Evolutionary conservation across 1,140 invertebrate species (phyloP).

Genomic region (Dendrolimus punctatus): DNA sequence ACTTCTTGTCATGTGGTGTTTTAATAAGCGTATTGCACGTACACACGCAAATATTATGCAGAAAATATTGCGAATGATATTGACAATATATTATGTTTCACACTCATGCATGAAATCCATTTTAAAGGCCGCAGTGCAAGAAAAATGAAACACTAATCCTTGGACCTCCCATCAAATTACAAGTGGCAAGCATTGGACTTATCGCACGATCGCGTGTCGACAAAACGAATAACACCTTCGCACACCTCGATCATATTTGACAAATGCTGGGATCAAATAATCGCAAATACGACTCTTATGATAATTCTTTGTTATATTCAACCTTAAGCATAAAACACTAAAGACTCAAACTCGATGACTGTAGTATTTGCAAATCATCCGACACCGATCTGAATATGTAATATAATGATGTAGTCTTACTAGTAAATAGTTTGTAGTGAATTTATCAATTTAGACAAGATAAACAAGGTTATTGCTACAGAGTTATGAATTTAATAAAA

Average conservation of each 20-base stretch:
- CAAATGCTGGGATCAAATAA: slow-evolving; percentile 35
- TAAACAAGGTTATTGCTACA: slow-evolving; percentile 2
- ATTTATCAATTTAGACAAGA: slow-evolving; percentile 12
- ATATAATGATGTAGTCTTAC: slow-evolving; percentile 20
- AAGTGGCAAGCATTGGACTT: slow-evolving; percentile 31
- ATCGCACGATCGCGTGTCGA: slow-evolving; percentile 39
- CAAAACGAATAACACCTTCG: slow-evolving; percentile 41
- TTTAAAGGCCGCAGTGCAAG: slow-evolving; percentile 1
- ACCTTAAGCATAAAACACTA: slow-evolving; percentile 14
- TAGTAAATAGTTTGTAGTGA: slow-evolving; percentile 16
- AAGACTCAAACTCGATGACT: slow-evolving; percentile 12
- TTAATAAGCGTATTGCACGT: not conserved
- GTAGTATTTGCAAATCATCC: slow-evolving; percentile 14
- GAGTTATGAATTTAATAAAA: not conserved
- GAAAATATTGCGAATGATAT: too few relatives aligned
- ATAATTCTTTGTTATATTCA: slow-evolving; percentile 8
- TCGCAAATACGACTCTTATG: slow-evolving; percentile 19
- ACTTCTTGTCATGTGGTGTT: not conserved
- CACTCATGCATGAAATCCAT: not conserved
- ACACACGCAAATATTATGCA: too few relatives aligned
- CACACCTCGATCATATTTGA: slow-evolving; percentile 40
- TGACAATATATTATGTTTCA: not conserved
- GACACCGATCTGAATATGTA: slow-evolving; percentile 23
- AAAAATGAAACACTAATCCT: slow-evolving; percentile 17
- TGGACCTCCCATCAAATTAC: slow-evolving; percentile 38